A percentile compares a stretch with the other conserved stretches of the same genome.
Evolutionary conservation across 2,797 vertebrate genomes (phyloP).

Genomic region (Gephyroberyx darwinii): DNA sequence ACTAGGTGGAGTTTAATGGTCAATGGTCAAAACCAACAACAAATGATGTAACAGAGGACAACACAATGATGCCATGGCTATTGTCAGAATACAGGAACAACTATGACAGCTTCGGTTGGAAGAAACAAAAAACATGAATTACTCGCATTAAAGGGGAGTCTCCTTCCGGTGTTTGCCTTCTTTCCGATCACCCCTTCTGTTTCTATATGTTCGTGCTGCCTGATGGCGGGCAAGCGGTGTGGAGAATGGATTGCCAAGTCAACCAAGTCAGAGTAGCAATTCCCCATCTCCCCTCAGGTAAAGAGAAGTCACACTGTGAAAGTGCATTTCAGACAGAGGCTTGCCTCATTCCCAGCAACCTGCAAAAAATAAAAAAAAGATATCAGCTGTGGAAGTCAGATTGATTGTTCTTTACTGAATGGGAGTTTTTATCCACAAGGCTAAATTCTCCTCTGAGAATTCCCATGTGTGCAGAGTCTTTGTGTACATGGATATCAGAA

Average conservation of each 20-base stretch:
- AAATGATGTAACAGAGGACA: too few species aligned
- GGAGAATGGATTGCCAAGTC: slow-evolving; percentile 43
- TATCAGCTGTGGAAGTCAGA: neutral
- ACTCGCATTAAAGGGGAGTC: too few species aligned
- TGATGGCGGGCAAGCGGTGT: slow-evolving; percentile 23
- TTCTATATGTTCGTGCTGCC: slow-evolving; percentile 12
- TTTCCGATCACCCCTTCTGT: neutral
- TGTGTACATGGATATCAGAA: slow-evolving; percentile 19
- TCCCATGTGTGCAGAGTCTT: slow-evolving; percentile 13
- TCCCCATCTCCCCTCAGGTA: slow-evolving; percentile 17
- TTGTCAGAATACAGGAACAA: too few species aligned
- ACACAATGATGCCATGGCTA: too few species aligned
- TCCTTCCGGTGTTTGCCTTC: too few species aligned
- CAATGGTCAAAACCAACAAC: too few species aligned
- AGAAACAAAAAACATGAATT: too few species aligned
- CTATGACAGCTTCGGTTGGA: too few species aligned
- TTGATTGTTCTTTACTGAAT: slow-evolving; percentile 19
- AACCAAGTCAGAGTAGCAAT: slow-evolving; percentile 31
- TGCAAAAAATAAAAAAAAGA: neutral
- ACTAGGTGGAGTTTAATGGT: too few species aligned
- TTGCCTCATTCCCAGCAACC: slow-evolving; percentile 13
- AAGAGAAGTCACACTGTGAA: slow-evolving; percentile 18
- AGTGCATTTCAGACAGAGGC: slow-evolving; percentile 21
- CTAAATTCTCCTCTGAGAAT: slow-evolving; percentile 32
- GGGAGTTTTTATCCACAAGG: slow-evolving; percentile 34